Conservation (phyloP, 2,797 vertebrate genomes). For the Varecia variegata region DNA sequence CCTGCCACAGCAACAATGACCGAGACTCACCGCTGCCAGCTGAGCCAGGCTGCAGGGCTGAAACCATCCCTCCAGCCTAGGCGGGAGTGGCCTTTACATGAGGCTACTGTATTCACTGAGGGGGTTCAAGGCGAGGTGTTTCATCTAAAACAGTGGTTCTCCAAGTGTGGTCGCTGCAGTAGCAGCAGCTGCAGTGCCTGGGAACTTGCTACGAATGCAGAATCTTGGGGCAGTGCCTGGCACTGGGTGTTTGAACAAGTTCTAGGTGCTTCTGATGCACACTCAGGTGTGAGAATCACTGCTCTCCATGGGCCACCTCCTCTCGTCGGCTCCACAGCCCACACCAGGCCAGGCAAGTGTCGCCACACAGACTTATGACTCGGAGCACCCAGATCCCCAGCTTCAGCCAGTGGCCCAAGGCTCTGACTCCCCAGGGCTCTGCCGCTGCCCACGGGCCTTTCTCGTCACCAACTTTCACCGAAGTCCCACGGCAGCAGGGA, state of each 20-base stretch:
- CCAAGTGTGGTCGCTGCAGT: neutral
- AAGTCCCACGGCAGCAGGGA: neutral
- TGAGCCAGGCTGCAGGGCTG: neutral
- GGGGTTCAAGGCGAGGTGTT: neutral
- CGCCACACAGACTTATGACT: rapidly evolving
- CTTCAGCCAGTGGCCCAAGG: neutral
- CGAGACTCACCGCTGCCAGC: neutral
- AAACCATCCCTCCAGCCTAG: neutral
- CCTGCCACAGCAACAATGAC: neutral
- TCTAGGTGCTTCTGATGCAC: neutral
- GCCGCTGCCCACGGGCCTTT: neutral
- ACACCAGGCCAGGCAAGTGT: neutral
- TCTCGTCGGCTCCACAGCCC: rapidly evolving
- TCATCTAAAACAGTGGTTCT: neutral
- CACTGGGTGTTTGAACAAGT: no score
- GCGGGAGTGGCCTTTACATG: rapidly evolving
- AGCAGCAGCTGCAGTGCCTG: no score
- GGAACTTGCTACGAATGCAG: neutral
- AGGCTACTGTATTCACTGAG: neutral
- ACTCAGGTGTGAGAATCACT: neutral
- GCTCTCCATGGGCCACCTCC: rapidly evolving
- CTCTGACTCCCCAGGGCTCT: neutral
- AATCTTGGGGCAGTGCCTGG: neutral
- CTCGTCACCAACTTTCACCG: neutral
- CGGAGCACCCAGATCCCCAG: neutral